A percentile compares a stretch with the other conserved stretches of the same genome.
phyloP scores from a whole-genome alignment of 1,140 invertebrate genomes.

The Atta texana region DNA sequence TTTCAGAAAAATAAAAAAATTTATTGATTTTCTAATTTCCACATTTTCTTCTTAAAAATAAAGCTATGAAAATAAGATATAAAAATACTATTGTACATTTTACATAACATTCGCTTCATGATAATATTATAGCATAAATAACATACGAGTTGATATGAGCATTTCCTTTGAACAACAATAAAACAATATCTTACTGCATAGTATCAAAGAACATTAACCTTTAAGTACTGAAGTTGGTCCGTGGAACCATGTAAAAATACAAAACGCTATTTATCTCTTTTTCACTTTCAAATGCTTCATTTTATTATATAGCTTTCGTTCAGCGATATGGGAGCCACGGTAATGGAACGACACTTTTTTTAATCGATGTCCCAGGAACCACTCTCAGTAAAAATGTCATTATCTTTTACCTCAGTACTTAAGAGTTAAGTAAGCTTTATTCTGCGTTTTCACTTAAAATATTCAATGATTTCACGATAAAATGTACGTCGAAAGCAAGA shows the following conservation, averaged over 20 bases:
- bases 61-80: neutral
- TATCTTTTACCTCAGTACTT: no score
- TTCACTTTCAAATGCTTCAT: no score
- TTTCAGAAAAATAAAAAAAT: neutral
- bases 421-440: neutral
- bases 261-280: no score
- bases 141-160: neutral
- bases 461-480: constrained; percentile 8
- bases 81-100: neutral
- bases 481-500: neutral
- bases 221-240: no score
- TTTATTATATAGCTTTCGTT: no score
- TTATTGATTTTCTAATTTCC: neutral
- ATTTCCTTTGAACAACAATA: neutral
- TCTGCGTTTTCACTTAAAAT: neutral
- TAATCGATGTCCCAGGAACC: no score
- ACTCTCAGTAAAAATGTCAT: no score
- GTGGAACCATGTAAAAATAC: no score
- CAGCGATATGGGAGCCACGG: no score
- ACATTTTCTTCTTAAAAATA: neutral
- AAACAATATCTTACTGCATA: neutral
- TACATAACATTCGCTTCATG: neutral
- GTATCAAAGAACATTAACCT: no score
- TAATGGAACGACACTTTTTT: no score
- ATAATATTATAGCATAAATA: neutral